phyloP scores from a whole-genome alignment of 2,888 invertebrate species.

The Notodonta ziczac region DNA sequence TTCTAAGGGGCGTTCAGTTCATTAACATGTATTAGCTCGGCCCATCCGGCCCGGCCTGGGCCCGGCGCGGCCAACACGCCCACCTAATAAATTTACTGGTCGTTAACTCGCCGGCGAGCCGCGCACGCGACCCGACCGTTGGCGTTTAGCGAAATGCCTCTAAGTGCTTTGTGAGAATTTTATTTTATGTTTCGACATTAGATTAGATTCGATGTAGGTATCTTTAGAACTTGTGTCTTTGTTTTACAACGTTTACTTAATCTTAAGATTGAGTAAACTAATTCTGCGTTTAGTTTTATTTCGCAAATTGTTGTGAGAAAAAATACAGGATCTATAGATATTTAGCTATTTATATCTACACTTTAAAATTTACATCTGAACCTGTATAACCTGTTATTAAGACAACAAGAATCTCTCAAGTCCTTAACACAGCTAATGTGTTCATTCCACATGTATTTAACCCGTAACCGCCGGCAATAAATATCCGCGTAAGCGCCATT shows the following conservation, averaged over 20 bases:
- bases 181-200: slow-evolving; percentile 45
- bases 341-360: too few species aligned
- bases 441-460: neutral
- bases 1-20: slow-evolving; percentile 40
- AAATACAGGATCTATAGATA: too few species aligned
- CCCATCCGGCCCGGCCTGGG: slow-evolving; percentile 43
- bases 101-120: slow-evolving; percentile 55
- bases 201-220: slow-evolving; percentile 23
- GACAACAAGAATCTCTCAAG: too few species aligned
- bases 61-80: slow-evolving; percentile 62
- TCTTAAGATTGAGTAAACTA: too few species aligned
- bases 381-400: too few species aligned
- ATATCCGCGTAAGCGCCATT: neutral
- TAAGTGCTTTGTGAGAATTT: slow-evolving; percentile 42
- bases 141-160: slow-evolving; percentile 35
- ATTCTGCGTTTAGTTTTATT: too few species aligned
- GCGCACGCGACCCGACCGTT: slow-evolving; percentile 36
- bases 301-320: too few species aligned
- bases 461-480: neutral
- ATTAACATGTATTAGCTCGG: slow-evolving; percentile 46
- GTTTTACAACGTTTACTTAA: too few species aligned
- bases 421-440: neutral
- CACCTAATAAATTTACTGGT: slow-evolving; percentile 72
- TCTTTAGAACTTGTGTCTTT: neutral
- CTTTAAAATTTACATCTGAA: too few species aligned